phyloP scores from a whole-genome alignment of 2,797 vertebrate genomes.

The Alca torda region DNA sequence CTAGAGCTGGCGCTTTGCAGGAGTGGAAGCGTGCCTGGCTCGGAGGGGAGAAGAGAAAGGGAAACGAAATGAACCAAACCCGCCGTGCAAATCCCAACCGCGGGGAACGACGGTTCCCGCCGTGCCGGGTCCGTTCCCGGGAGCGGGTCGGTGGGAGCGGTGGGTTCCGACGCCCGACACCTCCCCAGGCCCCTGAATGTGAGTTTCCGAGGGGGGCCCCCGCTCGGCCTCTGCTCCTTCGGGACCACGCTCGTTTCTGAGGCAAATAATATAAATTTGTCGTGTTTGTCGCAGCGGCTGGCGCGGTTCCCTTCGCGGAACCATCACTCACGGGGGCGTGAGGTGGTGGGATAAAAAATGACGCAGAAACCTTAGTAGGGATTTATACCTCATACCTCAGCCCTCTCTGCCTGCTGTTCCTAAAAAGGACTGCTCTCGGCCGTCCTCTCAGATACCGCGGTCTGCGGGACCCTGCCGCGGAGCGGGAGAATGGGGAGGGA shows the following conservation, averaged over 20 bases:
- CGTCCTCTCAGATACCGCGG: neutral
- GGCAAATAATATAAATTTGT: neutral
- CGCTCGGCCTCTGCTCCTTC: neutral
- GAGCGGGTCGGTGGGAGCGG: neutral
- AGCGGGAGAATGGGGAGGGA: neutral
- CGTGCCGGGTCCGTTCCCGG: neutral
- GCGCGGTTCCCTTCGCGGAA: neutral
- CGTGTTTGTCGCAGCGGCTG: neutral
- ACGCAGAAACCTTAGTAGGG: neutral
- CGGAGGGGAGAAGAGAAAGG: neutral
- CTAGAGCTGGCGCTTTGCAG: neutral
- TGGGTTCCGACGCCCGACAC: neutral
- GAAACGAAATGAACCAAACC: neutral
- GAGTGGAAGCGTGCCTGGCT: neutral
- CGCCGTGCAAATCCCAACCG: no score
- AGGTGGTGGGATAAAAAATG: neutral
- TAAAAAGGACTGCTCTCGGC: neutral
- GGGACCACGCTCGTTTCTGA: neutral
- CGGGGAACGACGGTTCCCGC: neutral
- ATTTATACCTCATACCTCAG: neutral
- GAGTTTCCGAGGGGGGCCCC: neutral
- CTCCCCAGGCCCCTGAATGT: neutral
- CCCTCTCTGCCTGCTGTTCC: neutral
- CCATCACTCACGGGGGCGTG: neutral
- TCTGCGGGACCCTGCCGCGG: neutral